Conservation (phyloP, 2,797 vertebrate species). For the Micrastur ruficollis region DNA sequence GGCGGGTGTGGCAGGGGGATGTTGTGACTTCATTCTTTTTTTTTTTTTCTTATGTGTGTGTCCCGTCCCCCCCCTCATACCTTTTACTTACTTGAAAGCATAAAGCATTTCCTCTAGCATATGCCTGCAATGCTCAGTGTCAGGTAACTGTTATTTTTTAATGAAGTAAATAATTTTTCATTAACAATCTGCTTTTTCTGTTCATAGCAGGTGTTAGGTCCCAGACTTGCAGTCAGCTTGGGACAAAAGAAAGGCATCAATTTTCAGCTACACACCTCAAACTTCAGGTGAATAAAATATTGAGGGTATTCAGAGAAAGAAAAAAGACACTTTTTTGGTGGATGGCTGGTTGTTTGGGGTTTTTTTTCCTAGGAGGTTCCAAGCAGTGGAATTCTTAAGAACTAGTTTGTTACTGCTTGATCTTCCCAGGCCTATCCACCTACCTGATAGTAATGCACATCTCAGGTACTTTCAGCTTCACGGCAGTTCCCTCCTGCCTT, state of each 20-base stretch:
- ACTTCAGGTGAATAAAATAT: not conserved
- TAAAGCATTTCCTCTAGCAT: not conserved
- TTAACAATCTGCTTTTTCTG: not conserved
- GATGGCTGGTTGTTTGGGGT: not conserved
- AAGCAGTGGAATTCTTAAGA: not conserved
- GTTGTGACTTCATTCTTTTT: not conserved
- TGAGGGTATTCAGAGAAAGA: not conserved
- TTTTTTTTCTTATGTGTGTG: not conserved
- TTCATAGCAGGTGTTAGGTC: not conserved
- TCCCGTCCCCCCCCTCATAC: fast-evolving
- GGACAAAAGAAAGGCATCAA: not conserved
- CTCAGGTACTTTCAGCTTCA: not conserved
- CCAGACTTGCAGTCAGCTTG: not conserved
- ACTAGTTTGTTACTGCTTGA: not conserved
- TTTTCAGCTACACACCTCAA: not conserved
- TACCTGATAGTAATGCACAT: not conserved
- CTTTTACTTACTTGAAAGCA: not conserved
- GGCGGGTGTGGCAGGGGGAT: fast-evolving
- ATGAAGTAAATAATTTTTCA: not conserved
- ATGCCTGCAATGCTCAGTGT: not conserved
- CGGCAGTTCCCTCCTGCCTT: not conserved
- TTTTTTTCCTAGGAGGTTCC: not conserved
- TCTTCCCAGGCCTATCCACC: not conserved
- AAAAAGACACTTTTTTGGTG: not conserved
- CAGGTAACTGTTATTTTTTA: not conserved